These are phyloP conservation scores for Cyaniris semiargus DNA, from an alignment of 2,888 invertebrate species.

Conservation along the genomic window DNA sequence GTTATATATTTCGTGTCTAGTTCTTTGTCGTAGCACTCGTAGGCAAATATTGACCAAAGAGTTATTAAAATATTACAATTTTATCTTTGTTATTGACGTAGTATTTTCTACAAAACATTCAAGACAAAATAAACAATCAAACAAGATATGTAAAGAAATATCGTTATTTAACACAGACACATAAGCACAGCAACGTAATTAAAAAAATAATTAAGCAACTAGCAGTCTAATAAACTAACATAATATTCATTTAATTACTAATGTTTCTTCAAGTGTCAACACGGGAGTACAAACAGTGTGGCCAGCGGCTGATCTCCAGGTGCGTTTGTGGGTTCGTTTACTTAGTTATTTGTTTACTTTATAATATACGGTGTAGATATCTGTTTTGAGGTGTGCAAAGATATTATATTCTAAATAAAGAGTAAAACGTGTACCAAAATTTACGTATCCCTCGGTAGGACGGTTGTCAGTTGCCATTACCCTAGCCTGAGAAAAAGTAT, in stretches of 20 bases:
- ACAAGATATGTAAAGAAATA: background rate
- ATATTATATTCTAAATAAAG: background rate
- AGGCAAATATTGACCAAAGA: too few relatives aligned
- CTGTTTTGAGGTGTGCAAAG: background rate
- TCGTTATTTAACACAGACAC: background rate
- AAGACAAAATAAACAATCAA: too few relatives aligned
- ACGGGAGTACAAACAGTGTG: conserved; percentile 4
- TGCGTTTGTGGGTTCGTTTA: conserved; percentile 26
- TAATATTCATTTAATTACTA: conserved; percentile 19
- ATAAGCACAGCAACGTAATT: background rate
- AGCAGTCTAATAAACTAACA: background rate
- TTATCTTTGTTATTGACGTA: too few relatives aligned
- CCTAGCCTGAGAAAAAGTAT: too few relatives aligned
- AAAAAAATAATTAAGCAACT: background rate
- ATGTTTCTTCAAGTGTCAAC: conserved; percentile 28
- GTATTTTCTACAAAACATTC: background rate
- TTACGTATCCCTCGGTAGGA: background rate
- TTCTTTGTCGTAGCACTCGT: too few relatives aligned
- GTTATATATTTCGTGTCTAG: too few relatives aligned
- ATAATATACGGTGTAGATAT: background rate
- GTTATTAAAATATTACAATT: too few relatives aligned
- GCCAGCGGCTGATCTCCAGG: background rate
- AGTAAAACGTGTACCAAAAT: background rate
- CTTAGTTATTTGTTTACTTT: conserved; percentile 24
- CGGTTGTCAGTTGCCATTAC: background rate